These are phyloP conservation scores for Himalopsyche anomala DNA, from an alignment of 2,888 invertebrate genomes.

Conservation along the genomic window DNA sequence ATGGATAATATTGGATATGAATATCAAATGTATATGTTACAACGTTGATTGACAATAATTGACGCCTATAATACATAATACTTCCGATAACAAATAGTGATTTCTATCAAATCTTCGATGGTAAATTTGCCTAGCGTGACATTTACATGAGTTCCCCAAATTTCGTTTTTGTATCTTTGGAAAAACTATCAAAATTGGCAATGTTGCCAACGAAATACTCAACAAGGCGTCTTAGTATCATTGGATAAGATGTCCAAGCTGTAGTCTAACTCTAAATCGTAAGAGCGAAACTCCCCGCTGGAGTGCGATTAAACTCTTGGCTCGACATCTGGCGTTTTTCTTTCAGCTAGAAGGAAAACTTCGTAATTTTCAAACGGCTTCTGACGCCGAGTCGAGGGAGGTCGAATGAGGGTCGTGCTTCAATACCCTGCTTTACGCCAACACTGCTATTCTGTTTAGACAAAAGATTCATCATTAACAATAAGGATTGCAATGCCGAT, in stretches of 20 bases:
- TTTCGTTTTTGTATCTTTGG: background rate
- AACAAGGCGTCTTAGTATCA: background rate
- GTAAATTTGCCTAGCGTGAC: no score
- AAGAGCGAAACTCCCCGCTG: background rate
- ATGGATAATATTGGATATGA: background rate
- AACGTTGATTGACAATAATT: no score
- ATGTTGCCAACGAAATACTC: background rate
- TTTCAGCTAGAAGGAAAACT: slow-evolving; percentile 24
- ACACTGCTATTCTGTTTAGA: background rate
- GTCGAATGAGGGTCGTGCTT: background rate
- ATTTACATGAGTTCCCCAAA: no score
- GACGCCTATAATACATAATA: no score
- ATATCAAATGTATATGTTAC: no score
- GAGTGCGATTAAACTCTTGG: slow-evolving; percentile 46
- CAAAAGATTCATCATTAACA: background rate
- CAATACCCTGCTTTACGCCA: background rate
- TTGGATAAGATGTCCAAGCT: background rate
- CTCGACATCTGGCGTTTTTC: slow-evolving; percentile 51
- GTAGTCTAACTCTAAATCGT: background rate
- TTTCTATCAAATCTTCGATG: no score
- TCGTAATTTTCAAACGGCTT: slow-evolving; percentile 50
- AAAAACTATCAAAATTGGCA: background rate
- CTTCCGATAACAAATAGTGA: no score
- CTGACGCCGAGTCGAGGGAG: slow-evolving; percentile 6
- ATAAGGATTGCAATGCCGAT: no score